These are phyloP conservation scores for Philopotamus ludificatus DNA, from an alignment of 1,140 invertebrate genomes.

Conservation along the genomic window DNA sequence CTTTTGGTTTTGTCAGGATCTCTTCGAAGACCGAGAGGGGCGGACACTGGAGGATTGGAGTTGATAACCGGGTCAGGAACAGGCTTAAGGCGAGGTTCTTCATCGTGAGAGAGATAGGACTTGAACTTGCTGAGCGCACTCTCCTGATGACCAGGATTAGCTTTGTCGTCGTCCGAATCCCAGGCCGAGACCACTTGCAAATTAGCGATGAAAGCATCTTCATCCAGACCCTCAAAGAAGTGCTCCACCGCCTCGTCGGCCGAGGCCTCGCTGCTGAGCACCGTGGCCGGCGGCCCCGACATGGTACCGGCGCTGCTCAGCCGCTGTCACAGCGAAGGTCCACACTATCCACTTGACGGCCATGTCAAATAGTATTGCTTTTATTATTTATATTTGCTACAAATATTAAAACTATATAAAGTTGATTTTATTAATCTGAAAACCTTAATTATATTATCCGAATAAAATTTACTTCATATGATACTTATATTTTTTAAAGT, in stretches of 20 bases:
- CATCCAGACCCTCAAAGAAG: conserved; percentile 22
- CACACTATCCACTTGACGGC: no score
- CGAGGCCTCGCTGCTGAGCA: background rate
- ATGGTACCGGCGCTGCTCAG: no score
- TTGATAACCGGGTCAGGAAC: background rate
- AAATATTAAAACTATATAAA: no score
- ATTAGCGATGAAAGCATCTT: conserved; percentile 20
- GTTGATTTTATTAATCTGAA: no score
- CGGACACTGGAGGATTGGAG: background rate
- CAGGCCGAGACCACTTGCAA: conserved; percentile 14
- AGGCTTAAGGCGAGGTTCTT: background rate
- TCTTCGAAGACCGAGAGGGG: conserved; percentile 15
- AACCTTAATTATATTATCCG: no score
- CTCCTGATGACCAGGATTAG: background rate
- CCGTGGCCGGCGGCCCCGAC: background rate
- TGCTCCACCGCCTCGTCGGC: conserved; percentile 14
- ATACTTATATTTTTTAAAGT: no score
- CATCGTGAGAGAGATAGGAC: background rate
- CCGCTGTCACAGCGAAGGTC: no score
- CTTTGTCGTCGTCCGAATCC: background rate
- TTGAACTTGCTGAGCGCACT: conserved; percentile 20
- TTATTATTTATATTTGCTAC: no score
- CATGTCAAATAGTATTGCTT: no score
- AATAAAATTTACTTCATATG: no score
- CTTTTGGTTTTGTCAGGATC: conserved; percentile 38